Base-by-base conservation (phyloP, 2,113 vertebrate species). In the Phylloscopus trochilus region DNA sequence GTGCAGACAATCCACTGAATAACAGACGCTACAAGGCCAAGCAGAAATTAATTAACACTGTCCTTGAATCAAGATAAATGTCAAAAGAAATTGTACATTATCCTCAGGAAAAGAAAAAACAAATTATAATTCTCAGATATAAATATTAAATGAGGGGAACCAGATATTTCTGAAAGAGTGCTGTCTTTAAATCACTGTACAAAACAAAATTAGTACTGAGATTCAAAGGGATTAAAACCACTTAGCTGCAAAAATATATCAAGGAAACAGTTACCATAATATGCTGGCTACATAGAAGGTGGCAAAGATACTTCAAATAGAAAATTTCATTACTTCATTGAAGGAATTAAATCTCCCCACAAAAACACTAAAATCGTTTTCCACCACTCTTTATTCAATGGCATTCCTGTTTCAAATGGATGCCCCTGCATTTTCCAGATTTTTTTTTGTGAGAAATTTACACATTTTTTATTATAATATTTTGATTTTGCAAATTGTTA, bases 121-220 rank as follows among this genome's bases (percentile, higher is more conserved):
- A 85, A 91, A 96, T 43, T 73, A 35, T 30, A 52, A 75, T 70
- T 43, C 15, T 39, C 39, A 75, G 28, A 58, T 58, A 92, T 66
- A 95, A 95, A 92, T 90, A 92, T 69, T 92, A 74, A 91, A 90
- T 4, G 19, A 92, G 24, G 31, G 14, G 23, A 84, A 76, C 9
- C 23, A 77, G 31, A 21, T 43, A 44, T 85, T 91, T 90, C 53
- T 69, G 56, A 58, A 67, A 83, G 24, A 66, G 13, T 72, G 64
- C 27, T 91, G 21, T 41, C 37, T 76, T 14, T 81, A 92, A 93
- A 94, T 92, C 85, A 91, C 23, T 35, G 22, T 49, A 22, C 24
- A 44, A 35, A 10, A 37, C 11, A 84, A 58, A 92, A 68, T 89
- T 55, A 92, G 23, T 72, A 46, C 58, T 78, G 37, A 60, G 26